Evolutionary conservation across 2,113 vertebrate genomes (phyloP), one percentile per base, ranked within the genome.

Genomic region (Entomyzon cyanotis): DNA sequence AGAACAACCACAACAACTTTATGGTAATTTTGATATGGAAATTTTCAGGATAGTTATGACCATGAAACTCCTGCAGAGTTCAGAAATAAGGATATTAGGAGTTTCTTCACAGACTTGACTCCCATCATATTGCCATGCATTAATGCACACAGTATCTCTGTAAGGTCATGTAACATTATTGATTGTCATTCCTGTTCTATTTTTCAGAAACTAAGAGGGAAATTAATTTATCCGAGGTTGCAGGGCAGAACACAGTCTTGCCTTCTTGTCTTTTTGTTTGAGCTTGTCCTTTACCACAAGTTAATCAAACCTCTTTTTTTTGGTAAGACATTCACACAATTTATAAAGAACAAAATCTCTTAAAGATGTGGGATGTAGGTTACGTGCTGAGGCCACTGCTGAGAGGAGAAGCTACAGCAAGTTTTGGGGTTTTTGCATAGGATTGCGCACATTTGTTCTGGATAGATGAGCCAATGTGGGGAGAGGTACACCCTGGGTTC

Each of bases 141-240:
- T 93, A 85, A 81, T 84, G 88, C 79, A 42, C 78, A 69, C 49
- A 50, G 42, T 71, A 83, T 44, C 70, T 89, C 63, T 90, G 60
- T 88, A 91, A 94, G 82, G 92, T 86, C 92, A 41, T 80, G 92
- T 94, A 95, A 92, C 35, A 37, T 92, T 94, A 96, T 94, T 88
- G 92, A 93, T 97, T 93, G 93, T 81, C 42, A 74, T 42, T 94
- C 33, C 35, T 1, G 0, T 83, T 88, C 76, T 86, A 56, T 83
- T 92, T 89, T 93, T 90, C 68, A 89, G 75, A 56, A 93, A 75
- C 68, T 71, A 65, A 84, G 69, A 78, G 13, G 74, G 76, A 96
- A 93, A 96, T 89, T 84, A 89, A 11, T 86, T 96, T 95, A 70
- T 77, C 55, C 74, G 90, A 87, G 49, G 24, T 86, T 73, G 12